Evolutionary conservation across 2,113 vertebrate genomes (phyloP).

Genomic region (Apeltes quadracus): DNA sequence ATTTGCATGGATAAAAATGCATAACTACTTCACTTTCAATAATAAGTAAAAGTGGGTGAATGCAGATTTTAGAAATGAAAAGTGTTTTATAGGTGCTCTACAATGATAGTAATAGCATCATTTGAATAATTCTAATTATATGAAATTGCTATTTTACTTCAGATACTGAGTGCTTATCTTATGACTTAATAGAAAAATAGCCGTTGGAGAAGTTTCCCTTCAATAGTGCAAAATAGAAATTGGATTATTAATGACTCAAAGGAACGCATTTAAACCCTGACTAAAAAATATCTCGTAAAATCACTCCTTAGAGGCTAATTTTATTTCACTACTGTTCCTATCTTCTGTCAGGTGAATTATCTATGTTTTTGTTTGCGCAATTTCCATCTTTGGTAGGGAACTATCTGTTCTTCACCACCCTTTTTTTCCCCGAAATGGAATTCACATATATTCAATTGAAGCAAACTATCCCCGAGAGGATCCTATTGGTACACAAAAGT

Average conservation of each 20-base stretch:
- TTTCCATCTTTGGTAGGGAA: slow-evolving; percentile 40
- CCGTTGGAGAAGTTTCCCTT: background rate
- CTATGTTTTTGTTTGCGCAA: slow-evolving; percentile 44
- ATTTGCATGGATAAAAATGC: background rate
- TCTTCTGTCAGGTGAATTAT: slow-evolving; percentile 45
- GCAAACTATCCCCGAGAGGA: slow-evolving; percentile 36
- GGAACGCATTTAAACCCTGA: background rate
- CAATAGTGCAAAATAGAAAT: background rate
- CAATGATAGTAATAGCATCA: background rate
- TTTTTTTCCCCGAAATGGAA: slow-evolving; percentile 48
- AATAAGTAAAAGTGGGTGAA: background rate
- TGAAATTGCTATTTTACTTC: background rate
- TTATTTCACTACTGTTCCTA: slow-evolving; percentile 46
- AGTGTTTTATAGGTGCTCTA: background rate
- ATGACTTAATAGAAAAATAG: background rate
- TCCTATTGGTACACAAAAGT: slow-evolving; percentile 49
- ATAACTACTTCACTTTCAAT: background rate
- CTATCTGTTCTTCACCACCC: slow-evolving; percentile 34
- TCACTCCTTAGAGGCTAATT: slow-evolving; percentile 29
- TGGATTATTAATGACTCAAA: slow-evolving; percentile 14
- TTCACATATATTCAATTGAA: slow-evolving; percentile 61
- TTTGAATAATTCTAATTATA: background rate
- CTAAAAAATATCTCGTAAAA: slow-evolving; percentile 12
- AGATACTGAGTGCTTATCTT: background rate
- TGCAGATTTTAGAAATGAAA: slow-evolving; percentile 2